A percentile compares a stretch with the other conserved stretches of the same genome.
phyloP scores from a whole-genome alignment of 1,140 invertebrate species.

The Drosophila nigromelanica region DNA sequence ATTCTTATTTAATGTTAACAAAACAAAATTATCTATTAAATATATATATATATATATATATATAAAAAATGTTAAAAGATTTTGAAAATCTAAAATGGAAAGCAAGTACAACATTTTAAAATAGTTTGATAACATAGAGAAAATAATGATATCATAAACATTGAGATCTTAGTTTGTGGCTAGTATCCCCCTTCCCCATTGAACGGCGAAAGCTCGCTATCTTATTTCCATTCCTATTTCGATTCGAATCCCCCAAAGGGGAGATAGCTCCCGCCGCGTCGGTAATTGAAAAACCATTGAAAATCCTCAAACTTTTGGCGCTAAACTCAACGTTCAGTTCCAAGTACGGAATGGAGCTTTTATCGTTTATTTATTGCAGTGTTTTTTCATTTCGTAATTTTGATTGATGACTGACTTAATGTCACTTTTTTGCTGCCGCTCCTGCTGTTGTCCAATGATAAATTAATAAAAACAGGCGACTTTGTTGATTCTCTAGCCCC shows the following conservation, averaged over 20 bases:
- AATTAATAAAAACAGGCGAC: conserved; percentile 70
- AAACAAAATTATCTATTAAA: no score
- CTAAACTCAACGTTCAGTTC: not conserved
- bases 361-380: conserved; percentile 71
- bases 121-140: no score
- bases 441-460: conserved; percentile 58
- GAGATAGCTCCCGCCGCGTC: not conserved
- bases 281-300: conserved; percentile 39
- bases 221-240: not conserved
- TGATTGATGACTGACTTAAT: conserved; percentile 82
- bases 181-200: not conserved
- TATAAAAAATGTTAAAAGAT: no score
- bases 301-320: conserved; percentile 18
- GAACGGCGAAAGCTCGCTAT: not conserved
- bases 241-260: no score
- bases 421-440: conserved; percentile 57
- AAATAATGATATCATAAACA: no score
- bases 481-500: conserved; percentile 36
- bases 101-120: no score
- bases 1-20: no score
- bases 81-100: no score
- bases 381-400: conserved; percentile 76
- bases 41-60: no score
- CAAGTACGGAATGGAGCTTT: conserved; percentile 48
- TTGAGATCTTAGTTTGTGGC: no score